phyloP scores from a whole-genome alignment of 92 coral and sea anemone species.

The Parazoanthus swiftii region DNA sequence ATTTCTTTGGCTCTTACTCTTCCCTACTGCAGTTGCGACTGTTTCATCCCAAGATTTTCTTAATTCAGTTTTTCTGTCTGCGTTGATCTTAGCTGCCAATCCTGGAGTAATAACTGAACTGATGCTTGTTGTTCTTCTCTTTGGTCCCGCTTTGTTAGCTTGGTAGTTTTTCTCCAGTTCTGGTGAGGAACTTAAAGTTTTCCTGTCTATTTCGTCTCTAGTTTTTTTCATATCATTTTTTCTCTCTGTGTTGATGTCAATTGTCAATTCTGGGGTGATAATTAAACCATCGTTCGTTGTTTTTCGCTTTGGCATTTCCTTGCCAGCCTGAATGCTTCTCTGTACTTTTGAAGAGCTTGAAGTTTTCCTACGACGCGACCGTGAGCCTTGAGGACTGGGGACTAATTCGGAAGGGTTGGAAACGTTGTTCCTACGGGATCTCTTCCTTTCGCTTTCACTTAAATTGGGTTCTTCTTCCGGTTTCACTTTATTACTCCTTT shows the following conservation, averaged over 20 bases:
- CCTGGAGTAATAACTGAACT: conserved; percentile 14
- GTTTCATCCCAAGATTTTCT: not conserved
- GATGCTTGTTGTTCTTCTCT: not conserved
- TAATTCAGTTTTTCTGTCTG: not conserved
- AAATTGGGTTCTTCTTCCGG: not conserved
- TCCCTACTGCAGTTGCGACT: not conserved
- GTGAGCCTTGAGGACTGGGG: not conserved
- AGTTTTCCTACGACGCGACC: not conserved
- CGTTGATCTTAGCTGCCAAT: not conserved
- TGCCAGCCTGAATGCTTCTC: not conserved
- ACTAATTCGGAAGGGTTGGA: not conserved
- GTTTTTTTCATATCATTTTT: not conserved
- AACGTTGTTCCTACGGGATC: not conserved
- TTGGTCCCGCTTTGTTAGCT: not conserved
- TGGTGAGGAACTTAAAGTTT: not conserved
- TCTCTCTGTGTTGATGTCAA: not conserved
- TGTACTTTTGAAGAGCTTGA: not conserved
- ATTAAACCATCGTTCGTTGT: not conserved
- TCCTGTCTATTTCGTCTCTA: not conserved
- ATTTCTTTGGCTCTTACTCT: not conserved
- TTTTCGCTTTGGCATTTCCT: not conserved
- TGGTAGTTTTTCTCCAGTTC: not conserved
- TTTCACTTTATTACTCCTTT: not conserved
- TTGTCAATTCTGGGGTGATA: not conserved
- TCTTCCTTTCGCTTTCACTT: not conserved